A percentile compares a stretch with the other conserved stretches of the same genome.
phyloP scores from a whole-genome alignment of 2,797 vertebrate species.

The Malacoctenus gilli region DNA sequence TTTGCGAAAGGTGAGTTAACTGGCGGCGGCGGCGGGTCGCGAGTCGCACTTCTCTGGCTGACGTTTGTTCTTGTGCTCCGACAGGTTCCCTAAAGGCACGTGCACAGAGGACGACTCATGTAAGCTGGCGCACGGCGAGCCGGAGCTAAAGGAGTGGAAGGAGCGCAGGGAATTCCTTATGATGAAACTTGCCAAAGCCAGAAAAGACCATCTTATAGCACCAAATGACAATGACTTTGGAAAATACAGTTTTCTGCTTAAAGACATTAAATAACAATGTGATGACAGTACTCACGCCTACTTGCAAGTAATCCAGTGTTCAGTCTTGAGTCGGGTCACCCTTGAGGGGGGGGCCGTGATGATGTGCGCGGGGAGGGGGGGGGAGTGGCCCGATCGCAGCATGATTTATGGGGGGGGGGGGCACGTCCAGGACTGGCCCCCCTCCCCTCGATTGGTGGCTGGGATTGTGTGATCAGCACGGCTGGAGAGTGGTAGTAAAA shows the following conservation, averaged over 20 bases:
- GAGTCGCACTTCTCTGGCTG: neutral
- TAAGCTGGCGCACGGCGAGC: slow-evolving; percentile 93
- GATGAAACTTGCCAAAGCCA: slow-evolving; percentile 97
- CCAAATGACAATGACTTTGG: slow-evolving; percentile 99
- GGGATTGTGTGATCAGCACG: slow-evolving; percentile 62
- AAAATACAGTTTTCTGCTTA: slow-evolving; percentile 99
- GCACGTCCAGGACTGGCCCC: slow-evolving; percentile 53
- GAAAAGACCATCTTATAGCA: slow-evolving; percentile 97
- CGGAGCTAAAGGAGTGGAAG: slow-evolving; percentile 94
- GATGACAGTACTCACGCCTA: slow-evolving; percentile 41
- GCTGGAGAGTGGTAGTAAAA: slow-evolving; percentile 53
- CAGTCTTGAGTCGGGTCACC: slow-evolving; percentile 59
- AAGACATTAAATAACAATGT: slow-evolving; percentile 92
- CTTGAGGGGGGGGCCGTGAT: slow-evolving; percentile 4
- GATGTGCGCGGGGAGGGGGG: too few species aligned
- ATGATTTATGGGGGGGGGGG: slow-evolving; percentile 63
- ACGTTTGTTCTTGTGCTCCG: slow-evolving; percentile 19
- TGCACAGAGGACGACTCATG: slow-evolving; percentile 91
- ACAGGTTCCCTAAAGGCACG: slow-evolving; percentile 88
- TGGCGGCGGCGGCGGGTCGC: neutral
- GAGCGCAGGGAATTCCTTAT: slow-evolving; percentile 94
- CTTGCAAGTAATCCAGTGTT: slow-evolving; percentile 62
- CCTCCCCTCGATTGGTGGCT: slow-evolving; percentile 60
- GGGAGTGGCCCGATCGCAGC: slow-evolving; percentile 47
- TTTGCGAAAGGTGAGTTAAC: slow-evolving; percentile 90